Base-by-base conservation (phyloP, 2,888 invertebrate genomes). In the Gortyna flavago region DNA sequence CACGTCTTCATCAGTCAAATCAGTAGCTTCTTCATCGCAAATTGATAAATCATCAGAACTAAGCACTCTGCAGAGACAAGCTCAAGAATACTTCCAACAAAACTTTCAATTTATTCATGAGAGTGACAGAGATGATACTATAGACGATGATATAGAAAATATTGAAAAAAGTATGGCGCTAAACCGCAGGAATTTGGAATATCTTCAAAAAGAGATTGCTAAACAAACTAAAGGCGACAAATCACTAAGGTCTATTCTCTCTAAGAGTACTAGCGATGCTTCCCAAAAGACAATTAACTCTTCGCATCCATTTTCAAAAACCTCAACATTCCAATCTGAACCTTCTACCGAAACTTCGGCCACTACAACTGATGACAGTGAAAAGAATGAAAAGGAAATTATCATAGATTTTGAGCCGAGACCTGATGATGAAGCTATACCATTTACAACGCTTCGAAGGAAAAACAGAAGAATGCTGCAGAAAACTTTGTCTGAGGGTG, bases 391-490 rank as follows among this genome's bases (percentile, higher is more conserved):
- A 92, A 97, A 97, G 88, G 98, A 98, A 95, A 98, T 99, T 77
- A 98, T 99, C 83, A 98, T 99, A 86, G 98, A 99, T 92, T 99
- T 98, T 92, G 98, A 99, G 94, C 99, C 99, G 11, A 97, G 97
- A 83, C 95, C 97, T 25, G 97, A 97, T 72, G 97, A 97, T 65
- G 97, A 97, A 86, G 97, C 98, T 32, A 97, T 98, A 73, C 97
- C 97, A 72, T 97, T 97, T 73, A 97, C 97, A 80, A 97, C 97
- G 7, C 88, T 96, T 64, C 91, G 92, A 54, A 96, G 97, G 76
- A 97, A 97, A 91, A 96, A 95, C 85, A 97, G 96, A 88, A 96
- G 95, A 89, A 94, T 94, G 92, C 94, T 98, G 79, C 97, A 98
- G 80, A 98, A 98, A 95, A 98, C 98, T 0, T 96, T 98, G 82